Base-by-base conservation (phyloP, 2,888 invertebrate species). In the Pherbina coryleti region DNA sequence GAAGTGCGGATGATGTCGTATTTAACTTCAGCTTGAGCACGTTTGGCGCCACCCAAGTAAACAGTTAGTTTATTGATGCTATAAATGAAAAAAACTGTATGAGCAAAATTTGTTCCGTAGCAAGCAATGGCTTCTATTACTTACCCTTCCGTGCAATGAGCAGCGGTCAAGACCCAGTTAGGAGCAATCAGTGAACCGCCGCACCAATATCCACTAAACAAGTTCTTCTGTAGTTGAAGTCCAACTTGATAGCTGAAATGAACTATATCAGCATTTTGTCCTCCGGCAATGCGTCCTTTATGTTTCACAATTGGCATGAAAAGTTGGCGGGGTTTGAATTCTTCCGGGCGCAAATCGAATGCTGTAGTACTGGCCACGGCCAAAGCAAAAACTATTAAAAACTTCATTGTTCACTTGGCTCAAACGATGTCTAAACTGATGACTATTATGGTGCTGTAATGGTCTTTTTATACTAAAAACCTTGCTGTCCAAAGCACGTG, bases 171-270 rank as follows among this genome's bases (percentile, higher is more conserved):
- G 0, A 87, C 77, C 80, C 82, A 87, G 1, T 51, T 17, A 3
- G 76, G 79, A 28, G 37, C 79, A 74, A 88, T 86, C 62, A 88
- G 51, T 57, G 88, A 84, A 66, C 86, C 87, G 77, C 87, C 87
- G 75, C 88, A 88, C 83, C 83, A 87, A 82, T 84, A 84, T 79
- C 83, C n/a, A n/a, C n/a, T n/a, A n/a, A n/a, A n/a, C n/a, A n/a
- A n/a, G n/a, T n/a, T n/a, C n/a, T n/a, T n/a, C n/a, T n/a, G n/a
- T n/a, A n/a, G n/a, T n/a, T n/a, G n/a, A 2, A 87, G 82, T 64
- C 84, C 87, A 34, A 86, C 84, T 81, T 86, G 87, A 78, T 88
- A 86, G 70, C 86, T 84, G 76, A 87, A 84, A 76, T 86, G 83
- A 5, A 84, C 84, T 0, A 14, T 80, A 0, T 5, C 0, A 37